phyloP scores from a whole-genome alignment of 1,140 invertebrate genomes.

The Drosophila mayri region DNA sequence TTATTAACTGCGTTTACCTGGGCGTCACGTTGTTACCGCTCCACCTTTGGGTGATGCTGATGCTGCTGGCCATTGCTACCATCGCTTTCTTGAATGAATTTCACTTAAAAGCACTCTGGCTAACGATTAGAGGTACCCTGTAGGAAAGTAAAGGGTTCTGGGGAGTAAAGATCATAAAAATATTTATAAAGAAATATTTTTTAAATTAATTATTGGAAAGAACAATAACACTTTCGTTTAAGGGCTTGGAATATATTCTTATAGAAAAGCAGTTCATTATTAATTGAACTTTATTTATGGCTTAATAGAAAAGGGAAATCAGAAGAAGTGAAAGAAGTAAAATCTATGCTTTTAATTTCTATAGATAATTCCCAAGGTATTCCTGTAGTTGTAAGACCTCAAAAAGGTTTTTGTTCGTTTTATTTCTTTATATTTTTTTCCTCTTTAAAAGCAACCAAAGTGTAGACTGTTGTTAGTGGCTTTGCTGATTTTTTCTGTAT shows the following conservation, averaged over 20 bases:
- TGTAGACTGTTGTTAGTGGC: slow-evolving; percentile 25
- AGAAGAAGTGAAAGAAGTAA: background rate
- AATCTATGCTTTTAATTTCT: background rate
- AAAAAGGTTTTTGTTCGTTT: slow-evolving; percentile 20
- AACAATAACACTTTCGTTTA: background rate
- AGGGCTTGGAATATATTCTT: background rate
- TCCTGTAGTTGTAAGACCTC: slow-evolving; percentile 2
- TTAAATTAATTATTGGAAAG: background rate
- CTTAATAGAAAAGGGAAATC: background rate
- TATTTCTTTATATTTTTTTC: background rate
- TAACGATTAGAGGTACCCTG: slow-evolving; percentile 45
- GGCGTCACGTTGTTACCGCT: slow-evolving; percentile 59
- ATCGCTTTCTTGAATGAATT: slow-evolving; percentile 67
- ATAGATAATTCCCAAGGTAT: slow-evolving; percentile 11
- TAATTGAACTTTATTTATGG: background rate
- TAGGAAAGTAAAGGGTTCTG: background rate
- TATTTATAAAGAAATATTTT: too few relatives aligned
- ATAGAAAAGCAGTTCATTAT: background rate
- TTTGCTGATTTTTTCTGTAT: slow-evolving; percentile 20
- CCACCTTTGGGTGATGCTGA: slow-evolving; percentile 22
- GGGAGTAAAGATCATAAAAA: background rate
- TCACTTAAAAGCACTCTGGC: slow-evolving; percentile 65
- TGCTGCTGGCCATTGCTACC: slow-evolving; percentile 36
- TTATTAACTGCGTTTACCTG: slow-evolving; percentile 75
- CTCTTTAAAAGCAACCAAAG: slow-evolving; percentile 15